These are phyloP conservation scores for Piprites chloris DNA, from an alignment of 2,113 vertebrate species.

Conservation along the genomic window DNA sequence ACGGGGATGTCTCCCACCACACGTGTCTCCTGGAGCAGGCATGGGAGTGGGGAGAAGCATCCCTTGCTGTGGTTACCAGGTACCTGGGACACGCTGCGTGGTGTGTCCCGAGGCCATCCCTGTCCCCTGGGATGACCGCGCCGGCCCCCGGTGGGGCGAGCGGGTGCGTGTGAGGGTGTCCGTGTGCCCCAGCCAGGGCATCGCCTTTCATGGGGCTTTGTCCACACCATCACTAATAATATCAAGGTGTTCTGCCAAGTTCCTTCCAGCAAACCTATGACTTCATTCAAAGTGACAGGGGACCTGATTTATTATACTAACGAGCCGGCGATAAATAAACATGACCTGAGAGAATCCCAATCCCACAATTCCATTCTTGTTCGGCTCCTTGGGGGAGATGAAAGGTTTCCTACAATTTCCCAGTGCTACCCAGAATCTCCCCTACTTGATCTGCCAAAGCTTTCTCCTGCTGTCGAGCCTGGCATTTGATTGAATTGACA, in stretches of 20 bases:
- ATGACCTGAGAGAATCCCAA: constrained; percentile 53
- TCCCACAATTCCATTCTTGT: constrained; percentile 57
- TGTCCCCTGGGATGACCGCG: neutral
- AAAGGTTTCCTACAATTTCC: constrained; percentile 60
- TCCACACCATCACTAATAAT: constrained; percentile 48
- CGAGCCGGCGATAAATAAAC: constrained; percentile 47
- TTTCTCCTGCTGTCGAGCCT: constrained; percentile 56
- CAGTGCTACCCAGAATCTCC: constrained; percentile 48
- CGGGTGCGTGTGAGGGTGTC: neutral
- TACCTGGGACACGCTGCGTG: neutral
- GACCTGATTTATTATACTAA: constrained; percentile 69
- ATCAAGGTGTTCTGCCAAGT: constrained; percentile 73
- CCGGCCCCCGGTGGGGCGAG: neutral
- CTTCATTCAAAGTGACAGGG: constrained; percentile 64
- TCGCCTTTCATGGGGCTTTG: constrained; percentile 50
- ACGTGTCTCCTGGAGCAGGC: neutral
- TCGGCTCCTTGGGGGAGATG: constrained; percentile 42
- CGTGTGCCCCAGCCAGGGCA: neutral
- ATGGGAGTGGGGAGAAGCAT: neutral
- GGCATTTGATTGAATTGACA: constrained; percentile 66
- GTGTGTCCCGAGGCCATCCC: neutral
- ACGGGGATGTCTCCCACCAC: rapidly evolving
- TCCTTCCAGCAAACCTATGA: constrained; percentile 42
- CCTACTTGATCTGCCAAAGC: constrained; percentile 50
- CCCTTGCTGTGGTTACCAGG: neutral